Evolutionary conservation across 2,113 vertebrate species (phyloP).

Genomic region (Henicopernis longicauda): DNA sequence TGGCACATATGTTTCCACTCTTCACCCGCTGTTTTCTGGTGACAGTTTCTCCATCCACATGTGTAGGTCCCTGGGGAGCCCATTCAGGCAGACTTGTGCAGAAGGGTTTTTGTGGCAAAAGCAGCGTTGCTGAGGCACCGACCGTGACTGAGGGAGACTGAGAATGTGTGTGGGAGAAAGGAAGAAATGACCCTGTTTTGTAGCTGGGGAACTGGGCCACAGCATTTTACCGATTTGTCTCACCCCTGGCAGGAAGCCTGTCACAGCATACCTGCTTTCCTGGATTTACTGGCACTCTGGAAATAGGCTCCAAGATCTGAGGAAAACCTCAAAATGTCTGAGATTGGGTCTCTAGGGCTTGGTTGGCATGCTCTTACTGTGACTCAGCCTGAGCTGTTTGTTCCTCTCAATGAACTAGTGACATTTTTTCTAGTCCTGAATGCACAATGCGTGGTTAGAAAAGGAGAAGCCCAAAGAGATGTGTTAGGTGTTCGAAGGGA

Average conservation of each 20-base stretch:
- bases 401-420: not conserved
- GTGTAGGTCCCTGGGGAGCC: too few species aligned
- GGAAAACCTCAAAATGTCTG: not conserved
- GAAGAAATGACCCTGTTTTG: not conserved
- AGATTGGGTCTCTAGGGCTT: not conserved
- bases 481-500: not conserved
- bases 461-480: not conserved
- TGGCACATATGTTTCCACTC: fast-evolving
- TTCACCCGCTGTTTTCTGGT: not conserved
- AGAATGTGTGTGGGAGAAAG: not conserved
- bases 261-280: not conserved
- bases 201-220: not conserved
- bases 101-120: not conserved
- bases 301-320: not conserved
- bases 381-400: not conserved
- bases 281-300: not conserved
- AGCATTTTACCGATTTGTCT: not conserved
- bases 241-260: not conserved
- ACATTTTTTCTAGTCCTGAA: not conserved
- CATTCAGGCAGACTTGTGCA: not conserved
- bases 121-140: not conserved
- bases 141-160: not conserved
- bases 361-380: not conserved
- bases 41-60: not conserved
- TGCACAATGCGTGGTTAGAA: not conserved